Conservation (phyloP, 1,140 invertebrate genomes). For the Drosophila littoralis region DNA sequence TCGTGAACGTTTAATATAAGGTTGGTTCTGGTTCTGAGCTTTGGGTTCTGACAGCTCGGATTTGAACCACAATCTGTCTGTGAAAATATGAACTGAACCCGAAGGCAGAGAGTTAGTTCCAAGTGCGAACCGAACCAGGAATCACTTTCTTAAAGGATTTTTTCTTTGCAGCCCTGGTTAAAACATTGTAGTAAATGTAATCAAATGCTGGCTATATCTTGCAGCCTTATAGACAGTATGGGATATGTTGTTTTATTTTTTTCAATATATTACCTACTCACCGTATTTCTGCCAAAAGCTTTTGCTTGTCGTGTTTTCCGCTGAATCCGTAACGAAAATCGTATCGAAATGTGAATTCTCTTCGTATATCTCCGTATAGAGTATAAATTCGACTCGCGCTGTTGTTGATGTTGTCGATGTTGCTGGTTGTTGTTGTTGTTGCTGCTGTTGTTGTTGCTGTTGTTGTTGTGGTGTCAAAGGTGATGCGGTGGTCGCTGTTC, state of each 20-base stretch:
- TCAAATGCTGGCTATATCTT: too few relatives aligned
- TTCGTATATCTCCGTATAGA: constrained; percentile 71
- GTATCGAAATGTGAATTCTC: constrained; percentile 50
- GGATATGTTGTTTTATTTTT: neutral
- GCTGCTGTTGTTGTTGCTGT: constrained; percentile 26
- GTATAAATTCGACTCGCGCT: constrained; percentile 62
- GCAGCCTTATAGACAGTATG: too few relatives aligned
- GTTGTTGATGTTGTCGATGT: constrained; percentile 25
- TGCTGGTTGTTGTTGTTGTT: constrained; percentile 18
- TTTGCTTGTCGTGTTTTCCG: constrained; percentile 22
- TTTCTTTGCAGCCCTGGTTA: too few relatives aligned
- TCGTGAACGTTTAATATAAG: too few relatives aligned
- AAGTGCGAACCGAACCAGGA: too few relatives aligned
- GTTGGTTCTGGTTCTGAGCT: too few relatives aligned
- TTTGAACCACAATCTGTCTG: too few relatives aligned
- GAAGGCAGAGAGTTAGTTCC: too few relatives aligned
- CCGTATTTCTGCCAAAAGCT: constrained; percentile 81
- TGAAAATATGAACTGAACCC: too few relatives aligned
- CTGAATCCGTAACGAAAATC: constrained; percentile 24
- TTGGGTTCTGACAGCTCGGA: too few relatives aligned
- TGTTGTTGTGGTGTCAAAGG: constrained; percentile 66
- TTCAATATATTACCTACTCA: constrained; percentile 66
- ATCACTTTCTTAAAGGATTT: too few relatives aligned
- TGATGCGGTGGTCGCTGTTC: constrained; percentile 68
- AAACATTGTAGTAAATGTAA: too few relatives aligned